These are phyloP conservation scores for Reticulitermes lucifugus DNA, from an alignment of 2,888 invertebrate genomes.

Conservation along the genomic window DNA sequence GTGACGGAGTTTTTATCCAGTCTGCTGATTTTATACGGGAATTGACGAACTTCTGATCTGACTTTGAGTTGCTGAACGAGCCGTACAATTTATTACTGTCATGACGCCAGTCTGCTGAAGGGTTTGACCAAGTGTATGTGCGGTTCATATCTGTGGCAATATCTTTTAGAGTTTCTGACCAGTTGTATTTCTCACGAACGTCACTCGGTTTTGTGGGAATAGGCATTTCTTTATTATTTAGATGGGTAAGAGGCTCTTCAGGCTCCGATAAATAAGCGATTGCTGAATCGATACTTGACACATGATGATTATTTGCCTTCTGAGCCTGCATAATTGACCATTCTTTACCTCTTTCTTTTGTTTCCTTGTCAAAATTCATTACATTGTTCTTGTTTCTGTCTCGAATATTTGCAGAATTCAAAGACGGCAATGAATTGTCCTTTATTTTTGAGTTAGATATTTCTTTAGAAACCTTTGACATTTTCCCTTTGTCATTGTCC, in stretches of 20 bases:
- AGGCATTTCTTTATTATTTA: too few relatives aligned
- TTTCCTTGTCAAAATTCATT: not conserved
- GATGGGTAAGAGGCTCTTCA: not conserved
- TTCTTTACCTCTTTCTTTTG: not conserved
- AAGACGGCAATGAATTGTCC: not conserved
- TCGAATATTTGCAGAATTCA: not conserved
- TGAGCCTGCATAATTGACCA: not conserved
- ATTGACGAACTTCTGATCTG: not conserved
- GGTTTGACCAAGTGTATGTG: not conserved
- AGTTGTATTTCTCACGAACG: too few relatives aligned
- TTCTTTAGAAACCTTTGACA: not conserved
- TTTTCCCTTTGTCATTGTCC: slow-evolving; percentile 13
- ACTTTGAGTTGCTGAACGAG: not conserved
- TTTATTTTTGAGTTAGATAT: slow-evolving; percentile 17
- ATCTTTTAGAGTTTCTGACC: too few relatives aligned
- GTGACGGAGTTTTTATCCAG: not conserved
- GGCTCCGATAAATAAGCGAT: slow-evolving; percentile 32
- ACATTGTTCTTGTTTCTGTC: not conserved
- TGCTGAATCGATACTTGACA: slow-evolving; percentile 37
- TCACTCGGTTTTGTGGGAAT: too few relatives aligned
- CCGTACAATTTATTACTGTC: not conserved
- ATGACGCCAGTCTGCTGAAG: not conserved
- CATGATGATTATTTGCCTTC: not conserved
- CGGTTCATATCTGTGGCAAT: too few relatives aligned
- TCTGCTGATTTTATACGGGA: not conserved